Conservation (phyloP, 2,113 vertebrate genomes). For the Heterochromis multidens region DNA sequence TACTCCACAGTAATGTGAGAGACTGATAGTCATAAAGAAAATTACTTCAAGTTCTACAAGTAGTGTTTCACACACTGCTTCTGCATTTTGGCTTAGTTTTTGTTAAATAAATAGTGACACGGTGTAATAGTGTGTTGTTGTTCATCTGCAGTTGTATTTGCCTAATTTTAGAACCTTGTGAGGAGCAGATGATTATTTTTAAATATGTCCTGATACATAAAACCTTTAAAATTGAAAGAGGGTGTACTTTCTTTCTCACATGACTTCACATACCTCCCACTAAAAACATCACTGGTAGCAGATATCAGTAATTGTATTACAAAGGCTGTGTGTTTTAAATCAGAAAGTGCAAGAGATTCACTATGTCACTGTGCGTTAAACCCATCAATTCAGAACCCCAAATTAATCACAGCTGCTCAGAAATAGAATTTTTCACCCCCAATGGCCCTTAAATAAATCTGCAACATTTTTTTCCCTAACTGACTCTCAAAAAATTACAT, state of each 20-base stretch:
- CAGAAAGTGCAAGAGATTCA: slow-evolving; percentile 27
- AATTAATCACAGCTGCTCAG: neutral
- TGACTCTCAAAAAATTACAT: slow-evolving; percentile 12
- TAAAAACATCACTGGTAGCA: neutral
- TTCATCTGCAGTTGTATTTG: neutral
- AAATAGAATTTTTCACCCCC: slow-evolving; percentile 1
- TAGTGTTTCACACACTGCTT: neutral
- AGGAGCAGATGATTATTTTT: neutral
- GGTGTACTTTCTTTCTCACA: no score
- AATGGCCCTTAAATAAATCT: slow-evolving; percentile 13
- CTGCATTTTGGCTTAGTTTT: neutral
- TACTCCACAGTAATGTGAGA: no score
- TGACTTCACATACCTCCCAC: neutral
- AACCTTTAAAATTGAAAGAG: neutral
- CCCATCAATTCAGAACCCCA: slow-evolving; percentile 21
- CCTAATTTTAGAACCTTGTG: neutral
- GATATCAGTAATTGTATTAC: neutral
- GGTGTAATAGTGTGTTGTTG: neutral
- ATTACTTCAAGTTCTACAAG: neutral
- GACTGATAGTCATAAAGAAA: neutral
- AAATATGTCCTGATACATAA: neutral
- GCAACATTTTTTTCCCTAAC: slow-evolving; percentile 22
- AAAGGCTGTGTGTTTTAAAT: neutral
- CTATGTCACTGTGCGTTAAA: slow-evolving; percentile 39
- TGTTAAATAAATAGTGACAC: neutral